Conservation (phyloP, 2,888 invertebrate species). For the Dusona sp. region DNA sequence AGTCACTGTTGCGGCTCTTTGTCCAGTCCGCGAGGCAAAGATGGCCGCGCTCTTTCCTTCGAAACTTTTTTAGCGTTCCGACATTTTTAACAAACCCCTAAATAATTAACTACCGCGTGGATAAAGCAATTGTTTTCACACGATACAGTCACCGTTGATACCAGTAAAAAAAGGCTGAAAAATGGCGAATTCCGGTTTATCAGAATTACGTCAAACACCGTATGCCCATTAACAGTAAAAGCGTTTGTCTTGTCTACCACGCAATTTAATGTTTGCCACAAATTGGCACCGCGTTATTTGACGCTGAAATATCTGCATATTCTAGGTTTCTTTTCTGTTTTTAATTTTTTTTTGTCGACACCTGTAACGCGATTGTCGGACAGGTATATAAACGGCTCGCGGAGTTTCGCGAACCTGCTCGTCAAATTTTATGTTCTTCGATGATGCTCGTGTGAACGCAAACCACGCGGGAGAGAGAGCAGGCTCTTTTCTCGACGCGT, state of each 20-base stretch:
- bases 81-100: neutral
- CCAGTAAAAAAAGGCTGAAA: neutral
- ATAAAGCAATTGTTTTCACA: neutral
- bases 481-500: constrained; percentile 13
- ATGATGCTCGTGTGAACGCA: constrained; percentile 43
- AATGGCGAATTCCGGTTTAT: neutral
- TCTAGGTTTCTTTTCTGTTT: neutral
- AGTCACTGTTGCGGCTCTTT: constrained; percentile 14
- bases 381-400: constrained; percentile 20
- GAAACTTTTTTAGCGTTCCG: neutral
- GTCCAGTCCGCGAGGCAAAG: neutral
- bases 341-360: constrained; percentile 29
- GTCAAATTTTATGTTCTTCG: constrained; percentile 61
- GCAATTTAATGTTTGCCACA: neutral
- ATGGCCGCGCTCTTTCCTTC: neutral
- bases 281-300: neutral
- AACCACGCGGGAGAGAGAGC: constrained; percentile 14
- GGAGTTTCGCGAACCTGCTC: constrained; percentile 41
- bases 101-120: neutral
- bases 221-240: neutral
- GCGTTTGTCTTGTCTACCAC: neutral
- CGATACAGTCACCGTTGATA: neutral
- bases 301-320: neutral
- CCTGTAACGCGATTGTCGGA: constrained; percentile 42
- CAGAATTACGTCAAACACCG: neutral